phyloP scores from a whole-genome alignment of 2,888 invertebrate genomes.

The Druceiella hillmani region DNA sequence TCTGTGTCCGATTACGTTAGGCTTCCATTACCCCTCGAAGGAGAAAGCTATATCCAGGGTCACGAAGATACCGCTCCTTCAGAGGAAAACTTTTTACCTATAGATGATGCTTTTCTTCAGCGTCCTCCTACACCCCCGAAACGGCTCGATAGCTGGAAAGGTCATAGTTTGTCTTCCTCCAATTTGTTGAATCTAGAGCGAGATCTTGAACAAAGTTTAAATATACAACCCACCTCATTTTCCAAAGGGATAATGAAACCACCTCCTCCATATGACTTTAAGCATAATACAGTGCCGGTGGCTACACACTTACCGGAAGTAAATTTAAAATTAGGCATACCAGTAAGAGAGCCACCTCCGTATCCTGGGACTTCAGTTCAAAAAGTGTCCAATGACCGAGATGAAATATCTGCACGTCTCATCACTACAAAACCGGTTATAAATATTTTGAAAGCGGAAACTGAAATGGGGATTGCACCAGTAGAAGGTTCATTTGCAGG shows the following conservation, averaged over 20 bases:
- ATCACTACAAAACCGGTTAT: constrained; percentile 73
- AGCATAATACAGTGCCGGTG: constrained; percentile 53
- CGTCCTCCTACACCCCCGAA: constrained; percentile 65
- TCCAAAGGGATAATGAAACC: too few species aligned
- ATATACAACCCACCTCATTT: constrained; percentile 16
- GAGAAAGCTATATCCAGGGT: constrained; percentile 54
- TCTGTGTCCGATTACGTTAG: constrained; percentile 90
- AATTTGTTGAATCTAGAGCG: constrained; percentile 41
- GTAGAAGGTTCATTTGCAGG: constrained; percentile 53
- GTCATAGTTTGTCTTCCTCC: constrained; percentile 41
- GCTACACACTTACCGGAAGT: constrained; percentile 13
- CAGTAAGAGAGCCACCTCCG: constrained; percentile 59
- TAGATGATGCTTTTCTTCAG: constrained; percentile 46
- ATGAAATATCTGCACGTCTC: constrained; percentile 70
- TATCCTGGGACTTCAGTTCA: constrained; percentile 49
- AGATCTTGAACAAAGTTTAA: constrained; percentile 15
- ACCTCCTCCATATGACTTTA: constrained; percentile 66
- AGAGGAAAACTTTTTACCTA: constrained; percentile 45
- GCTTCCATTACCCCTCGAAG: constrained; percentile 54
- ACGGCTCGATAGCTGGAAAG: constrained; percentile 58
- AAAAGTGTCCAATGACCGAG: constrained; percentile 27
- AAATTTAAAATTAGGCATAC: not conserved
- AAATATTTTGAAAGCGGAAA: constrained; percentile 70
- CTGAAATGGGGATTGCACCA: constrained; percentile 60
- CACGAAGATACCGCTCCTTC: constrained; percentile 57